Conservation (phyloP, 2,113 vertebrate genomes). For the Willisornis vidua region DNA sequence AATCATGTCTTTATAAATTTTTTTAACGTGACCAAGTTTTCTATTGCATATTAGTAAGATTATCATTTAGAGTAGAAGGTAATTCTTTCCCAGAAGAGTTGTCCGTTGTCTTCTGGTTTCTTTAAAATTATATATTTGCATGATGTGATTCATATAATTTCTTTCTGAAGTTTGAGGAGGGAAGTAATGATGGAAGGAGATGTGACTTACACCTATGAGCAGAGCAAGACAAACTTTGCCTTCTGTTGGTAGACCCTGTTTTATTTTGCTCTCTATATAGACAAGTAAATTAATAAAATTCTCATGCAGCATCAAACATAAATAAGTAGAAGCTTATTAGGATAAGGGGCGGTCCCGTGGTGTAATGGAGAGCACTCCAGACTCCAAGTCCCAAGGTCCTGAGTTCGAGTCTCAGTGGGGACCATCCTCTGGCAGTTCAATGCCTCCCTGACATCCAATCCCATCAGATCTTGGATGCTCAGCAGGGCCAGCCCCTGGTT, state of each 20-base stretch:
- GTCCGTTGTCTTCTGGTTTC: neutral
- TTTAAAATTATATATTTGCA: neutral
- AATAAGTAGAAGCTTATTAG: neutral
- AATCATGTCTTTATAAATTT: neutral
- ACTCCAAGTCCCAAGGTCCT: too few relatives aligned
- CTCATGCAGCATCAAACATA: neutral
- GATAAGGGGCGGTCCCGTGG: neutral
- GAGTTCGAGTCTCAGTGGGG: too few relatives aligned
- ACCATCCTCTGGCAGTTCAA: too few relatives aligned
- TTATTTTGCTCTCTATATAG: neutral
- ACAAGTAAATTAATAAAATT: neutral
- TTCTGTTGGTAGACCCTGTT: neutral
- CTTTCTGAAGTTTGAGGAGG: neutral
- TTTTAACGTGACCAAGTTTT: neutral
- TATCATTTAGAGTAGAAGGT: neutral
- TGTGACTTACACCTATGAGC: neutral
- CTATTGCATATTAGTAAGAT: neutral
- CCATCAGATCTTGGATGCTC: too few relatives aligned
- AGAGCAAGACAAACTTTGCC: neutral
- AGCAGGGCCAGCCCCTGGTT: too few relatives aligned
- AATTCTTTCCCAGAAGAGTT: neutral
- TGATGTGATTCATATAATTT: neutral
- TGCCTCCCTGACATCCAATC: too few relatives aligned
- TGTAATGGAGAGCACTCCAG: too few relatives aligned
- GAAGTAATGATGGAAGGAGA: neutral